Evolutionary conservation across 2,113 vertebrate species (phyloP), one percentile per base, ranked within the genome.

Genomic region (Mesoclemmys tuberculata): DNA sequence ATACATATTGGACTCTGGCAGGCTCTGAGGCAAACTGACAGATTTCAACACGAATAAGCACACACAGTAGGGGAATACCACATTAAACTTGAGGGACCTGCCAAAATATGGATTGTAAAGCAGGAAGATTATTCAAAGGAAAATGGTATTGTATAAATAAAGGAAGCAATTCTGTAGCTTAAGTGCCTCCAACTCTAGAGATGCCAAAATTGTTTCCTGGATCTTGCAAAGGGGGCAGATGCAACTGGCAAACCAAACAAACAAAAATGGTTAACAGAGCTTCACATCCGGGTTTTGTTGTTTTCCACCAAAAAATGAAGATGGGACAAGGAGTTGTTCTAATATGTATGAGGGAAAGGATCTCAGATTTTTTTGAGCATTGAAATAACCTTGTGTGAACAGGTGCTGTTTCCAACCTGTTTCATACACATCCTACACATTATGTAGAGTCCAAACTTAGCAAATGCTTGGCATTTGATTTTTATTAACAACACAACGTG

Each of bases 241-340:
- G 96, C 97, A 95, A 97, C 82, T 51, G 90, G 92, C 87, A 97
- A 46, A 31, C 31, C 14, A 61, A 19, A 64, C 87, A 97, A 46
- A 31, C 31, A 31, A 61, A 19, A 64, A 58, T 58, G 29, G 21
- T 1, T 55, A 95, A 84, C 92, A 77, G 31, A 90, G 93, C 5
- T 4, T 29, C 93, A 96, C 95, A 96, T 92, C 95, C 96, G 90
- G 14, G 93, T 96, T 54, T 96, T 89, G 61, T 92, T 84, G 92
- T 78, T 75, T 86, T 64, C 49, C 0, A 1, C 93, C 61, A 92
- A 88, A 94, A 93, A 93, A 14, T 0, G 12, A 82, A 92, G 54
- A 88, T 71, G 87, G 93, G 92, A 78, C 87, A 21, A 90, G 80
- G 38, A 84, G 41, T 82, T 48, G 82, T 82, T 79, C 64, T 82